These are phyloP conservation scores for Drosophila pruinosa DNA, from an alignment of 1,140 invertebrate genomes.

Conservation along the genomic window DNA sequence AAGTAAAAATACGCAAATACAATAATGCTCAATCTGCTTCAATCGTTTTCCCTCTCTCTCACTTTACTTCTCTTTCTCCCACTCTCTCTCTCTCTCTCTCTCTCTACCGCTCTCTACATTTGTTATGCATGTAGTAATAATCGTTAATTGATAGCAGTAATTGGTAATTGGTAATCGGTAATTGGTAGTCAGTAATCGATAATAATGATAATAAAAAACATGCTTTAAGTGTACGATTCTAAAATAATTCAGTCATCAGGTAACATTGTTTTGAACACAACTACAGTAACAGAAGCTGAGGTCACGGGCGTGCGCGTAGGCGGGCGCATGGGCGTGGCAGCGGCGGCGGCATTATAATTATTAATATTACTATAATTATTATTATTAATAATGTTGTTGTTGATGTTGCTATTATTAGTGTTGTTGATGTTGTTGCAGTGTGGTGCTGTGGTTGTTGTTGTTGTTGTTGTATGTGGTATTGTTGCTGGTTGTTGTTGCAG, in stretches of 20 bases:
- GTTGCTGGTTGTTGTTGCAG: constrained; percentile 22
- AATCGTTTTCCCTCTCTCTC: not conserved
- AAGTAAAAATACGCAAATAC: constrained; percentile 39
- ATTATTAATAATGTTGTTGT: constrained; percentile 13
- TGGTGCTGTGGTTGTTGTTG: constrained; percentile 34
- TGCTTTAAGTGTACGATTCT: constrained; percentile 74
- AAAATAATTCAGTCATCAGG: constrained; percentile 83
- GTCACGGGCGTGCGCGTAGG: constrained; percentile 56
- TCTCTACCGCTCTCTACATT: not conserved
- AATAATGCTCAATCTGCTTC: constrained; percentile 36
- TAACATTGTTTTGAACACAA: constrained; percentile 83
- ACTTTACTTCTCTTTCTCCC: no score
- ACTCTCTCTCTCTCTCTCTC: not conserved
- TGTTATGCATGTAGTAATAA: constrained; percentile 54
- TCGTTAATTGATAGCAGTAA: constrained; percentile 34
- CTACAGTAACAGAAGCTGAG: constrained; percentile 83
- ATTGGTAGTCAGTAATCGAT: constrained; percentile 25
- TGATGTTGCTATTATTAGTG: constrained; percentile 25
- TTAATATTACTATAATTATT: constrained; percentile 42
- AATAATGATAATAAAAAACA: constrained; percentile 67
- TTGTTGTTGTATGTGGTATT: constrained; percentile 34
- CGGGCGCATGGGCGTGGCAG: constrained; percentile 42
- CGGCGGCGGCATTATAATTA: constrained; percentile 44
- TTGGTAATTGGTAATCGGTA: constrained; percentile 29
- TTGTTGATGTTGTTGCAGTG: constrained; percentile 23